Base-by-base conservation (phyloP, 2,113 vertebrate genomes). In the Rissa tridactyla region DNA sequence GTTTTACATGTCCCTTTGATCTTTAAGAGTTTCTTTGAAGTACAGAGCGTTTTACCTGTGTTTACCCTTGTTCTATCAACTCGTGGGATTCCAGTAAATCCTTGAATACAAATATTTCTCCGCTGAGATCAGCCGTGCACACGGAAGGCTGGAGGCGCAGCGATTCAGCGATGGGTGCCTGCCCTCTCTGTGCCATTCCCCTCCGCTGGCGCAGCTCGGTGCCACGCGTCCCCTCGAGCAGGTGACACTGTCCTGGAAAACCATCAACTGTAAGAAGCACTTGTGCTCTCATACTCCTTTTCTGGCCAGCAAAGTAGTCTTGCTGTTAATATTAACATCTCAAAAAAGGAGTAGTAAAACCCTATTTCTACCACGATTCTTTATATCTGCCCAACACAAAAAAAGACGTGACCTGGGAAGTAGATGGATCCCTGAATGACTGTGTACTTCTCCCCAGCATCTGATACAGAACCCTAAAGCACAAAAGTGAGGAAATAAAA, bases 121-220 rank as follows among this genome's bases (percentile, higher is more conserved):
- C 3, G 2, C 70, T 36, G 75, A 40, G 75, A 8, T 49, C 76
- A 57, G 32, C 30, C 3, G 1, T 30, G 71, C 65, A 51, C 16
- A 10, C 0, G 2, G 13, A 20, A 73, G 21, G 30, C 19, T 55
- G 72, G n/a, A 57, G 49, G 17, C 42, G 29, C 27, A 40, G 78
- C 0, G 0, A 4, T 58, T 60, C 55, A 36, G 15, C 26, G 11
- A 15, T 21, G 25, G 22, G 66, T 17, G 36, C 23, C 36, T 79
- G 55, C 34, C 70, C 69, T 10, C 1, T 17, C 32, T 11, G 29
- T 60, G 83, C 70, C 11, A 10, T 62, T 52, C 42, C 68, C 62
- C 44, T 64, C 61, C 57, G 34, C 75, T 22, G 7, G 58, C 4
- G 1, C 60, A 65, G 65, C 70, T 76, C 7, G 0, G 34, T 70